Base-by-base conservation (phyloP, 2,888 invertebrate species). In the Orgyia antiqua region DNA sequence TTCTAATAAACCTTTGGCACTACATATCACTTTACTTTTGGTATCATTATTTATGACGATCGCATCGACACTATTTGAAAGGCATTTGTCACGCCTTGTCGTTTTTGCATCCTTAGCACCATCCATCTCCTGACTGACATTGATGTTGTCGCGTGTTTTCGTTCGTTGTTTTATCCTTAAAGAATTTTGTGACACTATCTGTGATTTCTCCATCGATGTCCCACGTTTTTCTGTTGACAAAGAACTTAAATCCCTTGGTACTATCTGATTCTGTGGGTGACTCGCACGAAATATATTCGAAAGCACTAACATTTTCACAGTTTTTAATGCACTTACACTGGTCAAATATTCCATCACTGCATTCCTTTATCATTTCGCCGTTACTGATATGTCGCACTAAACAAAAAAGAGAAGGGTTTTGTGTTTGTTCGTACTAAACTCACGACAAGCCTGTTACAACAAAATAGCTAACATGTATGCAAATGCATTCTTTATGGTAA, bases 1-100 rank as follows among this genome's bases (percentile, higher is more conserved):
- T 71, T 86, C 86, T 80, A 86, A 72, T 68, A 86, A 74, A 74
- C 86, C 86, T 84, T 86, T 86, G 84, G 86, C 82, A 83, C 83
- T 86, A 57, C 79, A 74, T 77, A 84, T 82, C 75, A 86, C 86
- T 76, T 77, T 80, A 62, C 68, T 71, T 67, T 74, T 75, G 60
- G 65, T 59, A 62, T 83, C 76, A 51, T 68, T 73, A 44, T 65
- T 70, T 36, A 63, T 60, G 36, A 71, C 58, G 40, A 84, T 75
- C 31, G 79, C 72, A 48, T 84, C 84, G 24, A 80, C 78, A 63
- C 86, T 83, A 43, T 58, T 77, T 12, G 83, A 83, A 19, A 79
- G 67, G 53, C 79, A 66, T 57, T 74, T 80, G 38, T 78, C 75
- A 42, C 66, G 69, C 51, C 61, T 63, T 27, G 54, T 52, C 30